Conservation (phyloP, 2,888 invertebrate genomes). For the Heterodera filipjevi region DNA sequence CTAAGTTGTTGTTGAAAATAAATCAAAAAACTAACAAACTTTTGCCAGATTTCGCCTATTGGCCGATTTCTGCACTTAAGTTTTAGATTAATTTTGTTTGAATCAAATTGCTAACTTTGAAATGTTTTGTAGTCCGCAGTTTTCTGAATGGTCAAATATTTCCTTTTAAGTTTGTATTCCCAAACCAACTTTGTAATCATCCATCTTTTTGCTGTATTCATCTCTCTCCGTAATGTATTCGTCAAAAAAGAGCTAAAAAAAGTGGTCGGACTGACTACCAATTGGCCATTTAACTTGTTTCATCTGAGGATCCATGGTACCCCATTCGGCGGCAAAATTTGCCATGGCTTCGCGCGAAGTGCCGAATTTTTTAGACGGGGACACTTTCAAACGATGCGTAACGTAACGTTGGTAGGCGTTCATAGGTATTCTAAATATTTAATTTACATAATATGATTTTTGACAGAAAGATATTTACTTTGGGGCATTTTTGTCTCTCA, state of each 20-base stretch:
- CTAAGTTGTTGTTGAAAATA: background rate
- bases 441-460: background rate
- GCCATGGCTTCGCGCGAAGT: conserved; percentile 2
- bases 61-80: background rate
- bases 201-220: background rate
- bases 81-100: background rate
- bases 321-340: conserved; percentile 2
- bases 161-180: background rate
- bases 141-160: background rate
- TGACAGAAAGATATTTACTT: background rate
- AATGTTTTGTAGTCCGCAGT: background rate
- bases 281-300: background rate
- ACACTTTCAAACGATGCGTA: background rate
- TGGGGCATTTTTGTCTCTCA: background rate
- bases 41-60: background rate
- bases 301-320: background rate
- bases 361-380: conserved; percentile 3
- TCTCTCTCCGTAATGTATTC: background rate
- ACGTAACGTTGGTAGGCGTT: background rate
- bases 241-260: background rate
- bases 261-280: background rate
- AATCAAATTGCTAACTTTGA: background rate
- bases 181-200: background rate
- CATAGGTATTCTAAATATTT: background rate
- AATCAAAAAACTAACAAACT: background rate